These are phyloP conservation scores for Quadroppia sp. DNA, from an alignment of 2,888 invertebrate genomes.

Conservation along the genomic window DNA sequence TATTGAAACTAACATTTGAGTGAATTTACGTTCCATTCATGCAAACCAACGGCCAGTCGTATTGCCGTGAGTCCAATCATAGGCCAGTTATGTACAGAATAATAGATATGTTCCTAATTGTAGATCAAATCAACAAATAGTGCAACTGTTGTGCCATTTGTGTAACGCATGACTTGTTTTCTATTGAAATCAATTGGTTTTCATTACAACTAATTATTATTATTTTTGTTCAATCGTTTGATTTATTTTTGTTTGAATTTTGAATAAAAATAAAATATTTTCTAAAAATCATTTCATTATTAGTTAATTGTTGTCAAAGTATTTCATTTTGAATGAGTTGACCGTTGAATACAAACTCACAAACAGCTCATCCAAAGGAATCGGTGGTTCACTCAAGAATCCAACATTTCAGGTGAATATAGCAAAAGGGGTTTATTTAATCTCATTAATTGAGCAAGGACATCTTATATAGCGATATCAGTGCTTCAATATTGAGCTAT, in stretches of 20 bases:
- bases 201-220: conserved; percentile 23
- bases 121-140: not conserved
- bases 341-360: too few relatives aligned
- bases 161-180: not conserved
- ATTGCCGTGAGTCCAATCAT: conserved; percentile 4
- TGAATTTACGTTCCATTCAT: conserved; percentile 32
- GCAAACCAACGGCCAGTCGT: not conserved
- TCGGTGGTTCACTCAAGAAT: too few relatives aligned
- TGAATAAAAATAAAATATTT: not conserved
- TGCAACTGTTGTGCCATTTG: not conserved
- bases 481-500: too few relatives aligned
- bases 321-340: too few relatives aligned
- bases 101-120: conserved; percentile 20
- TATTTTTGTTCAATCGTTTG: not conserved
- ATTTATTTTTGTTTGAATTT: not conserved
- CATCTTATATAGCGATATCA: too few relatives aligned
- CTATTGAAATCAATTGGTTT: not conserved
- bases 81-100: not conserved
- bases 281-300: not conserved
- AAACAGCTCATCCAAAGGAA: too few relatives aligned
- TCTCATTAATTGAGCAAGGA: too few relatives aligned
- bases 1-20: conserved; percentile 30
- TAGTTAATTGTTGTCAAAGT: too few relatives aligned
- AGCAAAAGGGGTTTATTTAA: too few relatives aligned
- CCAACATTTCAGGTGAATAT: too few relatives aligned